These are phyloP conservation scores for Tethya wilhelma DNA, from an alignment of 37 sponge, comb jelly and placozoan species.

Conservation along the genomic window DNA sequence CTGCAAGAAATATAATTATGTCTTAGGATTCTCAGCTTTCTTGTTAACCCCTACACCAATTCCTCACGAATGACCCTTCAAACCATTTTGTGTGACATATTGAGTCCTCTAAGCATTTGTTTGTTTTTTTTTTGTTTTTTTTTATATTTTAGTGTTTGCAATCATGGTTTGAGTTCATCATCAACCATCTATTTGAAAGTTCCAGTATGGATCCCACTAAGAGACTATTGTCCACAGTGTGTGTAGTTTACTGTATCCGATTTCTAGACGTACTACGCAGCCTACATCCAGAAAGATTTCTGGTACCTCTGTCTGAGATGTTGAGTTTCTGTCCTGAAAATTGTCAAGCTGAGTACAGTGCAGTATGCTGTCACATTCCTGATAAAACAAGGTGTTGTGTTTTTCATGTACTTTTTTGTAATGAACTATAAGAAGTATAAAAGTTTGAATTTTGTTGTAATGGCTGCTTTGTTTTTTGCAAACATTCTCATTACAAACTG, in stretches of 20 bases:
- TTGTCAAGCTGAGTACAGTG: neutral
- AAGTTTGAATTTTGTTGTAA: too few species aligned
- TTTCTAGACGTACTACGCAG: neutral
- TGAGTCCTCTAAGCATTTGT: too few species aligned
- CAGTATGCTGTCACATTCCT: neutral
- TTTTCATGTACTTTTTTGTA: too few species aligned
- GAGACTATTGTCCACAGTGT: neutral
- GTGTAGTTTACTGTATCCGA: neutral
- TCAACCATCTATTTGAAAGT: neutral
- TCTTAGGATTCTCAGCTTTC: too few species aligned
- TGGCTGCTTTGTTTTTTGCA: too few species aligned
- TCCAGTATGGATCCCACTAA: neutral
- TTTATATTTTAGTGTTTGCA: neutral
- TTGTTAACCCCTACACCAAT: too few species aligned
- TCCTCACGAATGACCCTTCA: too few species aligned
- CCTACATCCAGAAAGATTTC: neutral
- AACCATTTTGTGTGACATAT: too few species aligned
- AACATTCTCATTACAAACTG: neutral
- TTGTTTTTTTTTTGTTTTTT: too few species aligned
- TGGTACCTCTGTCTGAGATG: neutral
- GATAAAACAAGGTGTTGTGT: neutral
- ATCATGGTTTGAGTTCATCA: neutral
- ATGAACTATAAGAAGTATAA: too few species aligned
- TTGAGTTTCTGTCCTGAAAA: neutral
- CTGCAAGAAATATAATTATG: neutral